A percentile compares a stretch with the other conserved stretches of the same genome.
phyloP scores from a whole-genome alignment of 1,140 invertebrate genomes.

The Zaprionus nigranus region DNA sequence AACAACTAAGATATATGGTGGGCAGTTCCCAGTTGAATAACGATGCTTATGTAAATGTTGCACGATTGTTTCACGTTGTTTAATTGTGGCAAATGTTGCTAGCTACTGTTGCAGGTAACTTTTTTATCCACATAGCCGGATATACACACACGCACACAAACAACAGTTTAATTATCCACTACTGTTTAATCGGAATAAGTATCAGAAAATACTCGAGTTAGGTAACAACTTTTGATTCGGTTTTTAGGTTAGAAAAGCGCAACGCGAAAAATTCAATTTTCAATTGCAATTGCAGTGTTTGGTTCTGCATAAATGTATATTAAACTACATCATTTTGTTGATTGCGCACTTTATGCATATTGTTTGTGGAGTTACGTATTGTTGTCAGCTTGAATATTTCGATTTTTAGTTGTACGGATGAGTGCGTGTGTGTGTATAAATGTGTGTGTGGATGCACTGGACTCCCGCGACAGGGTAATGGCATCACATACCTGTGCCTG shows the following conservation, averaged over 20 bases:
- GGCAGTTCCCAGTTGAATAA: slow-evolving; percentile 36
- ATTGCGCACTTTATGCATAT: slow-evolving; percentile 24
- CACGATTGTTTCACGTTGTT: slow-evolving; percentile 25
- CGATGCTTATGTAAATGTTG: slow-evolving; percentile 48
- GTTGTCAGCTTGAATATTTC: slow-evolving; percentile 51
- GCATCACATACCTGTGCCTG: slow-evolving; percentile 72
- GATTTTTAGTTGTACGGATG: slow-evolving; percentile 3
- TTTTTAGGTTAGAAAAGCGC: slow-evolving; percentile 78
- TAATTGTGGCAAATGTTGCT: slow-evolving; percentile 8
- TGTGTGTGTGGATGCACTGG: slow-evolving; percentile 36
- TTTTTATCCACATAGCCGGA: background rate
- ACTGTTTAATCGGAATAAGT: slow-evolving; percentile 13
- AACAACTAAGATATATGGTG: slow-evolving; percentile 39
- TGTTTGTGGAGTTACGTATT: slow-evolving; percentile 39
- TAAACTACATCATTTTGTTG: slow-evolving; percentile 37
- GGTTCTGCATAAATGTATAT: slow-evolving; percentile 31
- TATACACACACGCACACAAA: slow-evolving; percentile 8
- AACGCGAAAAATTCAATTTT: slow-evolving; percentile 54
- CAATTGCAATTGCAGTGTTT: slow-evolving; percentile 16
- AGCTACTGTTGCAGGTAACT: slow-evolving; percentile 9
- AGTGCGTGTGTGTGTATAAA: slow-evolving; percentile 24
- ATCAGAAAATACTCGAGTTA: slow-evolving; percentile 53
- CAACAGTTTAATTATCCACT: slow-evolving; percentile 10
- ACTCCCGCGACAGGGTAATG: slow-evolving; percentile 27
- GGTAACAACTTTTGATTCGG: slow-evolving; percentile 70